Percentiles rank a stretch among this genome's conserved stretches.
Evolutionary conservation across 2,797 vertebrate species (phyloP).

Genomic region (Lutjanus argentimaculatus): DNA sequence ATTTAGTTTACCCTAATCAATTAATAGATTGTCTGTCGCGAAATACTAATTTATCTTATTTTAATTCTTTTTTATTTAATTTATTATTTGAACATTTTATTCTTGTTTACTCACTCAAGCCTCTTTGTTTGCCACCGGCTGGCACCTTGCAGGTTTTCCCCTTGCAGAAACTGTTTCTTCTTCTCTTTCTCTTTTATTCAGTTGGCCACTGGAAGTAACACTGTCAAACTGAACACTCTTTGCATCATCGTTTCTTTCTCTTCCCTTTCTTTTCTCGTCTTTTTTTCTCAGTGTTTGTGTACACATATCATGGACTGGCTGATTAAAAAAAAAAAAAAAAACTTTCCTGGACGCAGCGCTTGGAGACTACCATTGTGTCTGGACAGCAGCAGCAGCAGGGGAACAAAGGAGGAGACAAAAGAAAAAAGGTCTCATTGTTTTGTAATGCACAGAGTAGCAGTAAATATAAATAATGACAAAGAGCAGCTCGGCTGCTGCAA

Average conservation of each 20-base stretch:
- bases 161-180: neutral
- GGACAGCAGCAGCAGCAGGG: constrained; percentile 65
- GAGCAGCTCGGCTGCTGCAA: neutral
- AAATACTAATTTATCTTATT: neutral
- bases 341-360: constrained; percentile 58
- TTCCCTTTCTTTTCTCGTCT: neutral
- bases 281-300: constrained; percentile 4
- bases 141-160: constrained; percentile 16
- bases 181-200: neutral
- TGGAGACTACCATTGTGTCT: constrained; percentile 76
- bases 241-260: neutral
- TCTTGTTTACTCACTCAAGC: constrained; percentile 20
- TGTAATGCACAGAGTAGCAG: constrained; percentile 32
- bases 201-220: constrained; percentile 1
- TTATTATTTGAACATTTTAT: neutral
- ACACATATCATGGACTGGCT: neutral
- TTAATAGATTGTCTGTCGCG: neutral
- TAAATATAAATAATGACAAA: constrained; percentile 43
- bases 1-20: neutral
- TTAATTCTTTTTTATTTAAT: neutral
- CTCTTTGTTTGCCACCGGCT: constrained; percentile 37
- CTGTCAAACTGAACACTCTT: neutral
- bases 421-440: constrained; percentile 41
- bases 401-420: constrained; percentile 75
- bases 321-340: constrained; percentile 29